Conservation (phyloP, 2,113 vertebrate genomes). For the Chrysemys picta region DNA sequence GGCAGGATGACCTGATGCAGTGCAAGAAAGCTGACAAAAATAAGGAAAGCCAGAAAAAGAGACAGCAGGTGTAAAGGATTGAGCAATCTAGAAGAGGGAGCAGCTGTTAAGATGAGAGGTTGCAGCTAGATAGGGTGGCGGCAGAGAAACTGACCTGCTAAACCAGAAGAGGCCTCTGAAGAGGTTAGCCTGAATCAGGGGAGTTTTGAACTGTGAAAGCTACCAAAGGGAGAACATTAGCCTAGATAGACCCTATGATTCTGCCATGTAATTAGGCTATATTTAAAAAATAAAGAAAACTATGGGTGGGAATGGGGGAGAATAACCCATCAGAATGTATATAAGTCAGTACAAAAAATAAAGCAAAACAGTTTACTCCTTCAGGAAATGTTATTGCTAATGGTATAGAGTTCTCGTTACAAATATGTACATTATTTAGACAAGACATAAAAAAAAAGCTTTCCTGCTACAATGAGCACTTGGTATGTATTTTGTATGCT, state of each 20-base stretch:
- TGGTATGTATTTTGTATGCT: constrained; percentile 70
- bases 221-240: not conserved
- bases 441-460: constrained; percentile 8
- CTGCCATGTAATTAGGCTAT: rapidly evolving
- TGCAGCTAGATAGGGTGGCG: not conserved
- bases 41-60: constrained; percentile 17
- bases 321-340: constrained; percentile 10
- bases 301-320: not conserved
- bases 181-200: not conserved
- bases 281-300: not conserved
- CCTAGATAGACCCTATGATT: not conserved
- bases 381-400: constrained; percentile 17
- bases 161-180: not conserved
- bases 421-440: constrained; percentile 58
- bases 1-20: not conserved
- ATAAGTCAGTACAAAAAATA: not conserved
- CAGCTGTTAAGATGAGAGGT: rapidly evolving
- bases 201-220: not conserved
- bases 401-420: constrained; percentile 55
- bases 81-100: not conserved
- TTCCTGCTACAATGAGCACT: constrained; percentile 60
- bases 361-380: not conserved
- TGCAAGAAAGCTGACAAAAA: not conserved
- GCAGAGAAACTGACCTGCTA: not conserved
- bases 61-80: not conserved